Conservation (phyloP, 2,797 vertebrate genomes). For the Danio kyathit region DNA sequence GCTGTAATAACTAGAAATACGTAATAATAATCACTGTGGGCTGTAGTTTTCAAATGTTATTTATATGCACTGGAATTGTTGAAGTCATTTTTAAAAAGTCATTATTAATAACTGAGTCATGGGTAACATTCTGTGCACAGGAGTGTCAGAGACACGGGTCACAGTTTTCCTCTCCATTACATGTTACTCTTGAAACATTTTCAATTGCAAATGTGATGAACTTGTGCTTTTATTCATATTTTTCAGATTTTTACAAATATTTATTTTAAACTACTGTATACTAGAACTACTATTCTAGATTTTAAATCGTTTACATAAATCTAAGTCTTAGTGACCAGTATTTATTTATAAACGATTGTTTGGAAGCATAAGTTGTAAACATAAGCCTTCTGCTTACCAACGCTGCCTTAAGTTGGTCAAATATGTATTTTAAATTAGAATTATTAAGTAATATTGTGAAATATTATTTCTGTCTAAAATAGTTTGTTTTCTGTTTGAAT, state of each 20-base stretch:
- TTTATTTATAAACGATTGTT: neutral
- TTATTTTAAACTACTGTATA: neutral
- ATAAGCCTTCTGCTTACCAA: too few relatives aligned
- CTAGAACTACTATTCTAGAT: too few relatives aligned
- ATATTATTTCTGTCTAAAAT: too few relatives aligned
- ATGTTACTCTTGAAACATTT: conserved; percentile 1
- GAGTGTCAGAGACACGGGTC: neutral
- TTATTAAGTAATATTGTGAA: too few relatives aligned
- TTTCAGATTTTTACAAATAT: neutral
- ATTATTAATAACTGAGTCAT: conserved; percentile 38
- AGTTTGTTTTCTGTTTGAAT: too few relatives aligned
- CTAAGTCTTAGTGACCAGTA: neutral
- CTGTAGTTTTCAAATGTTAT: conserved; percentile 7
- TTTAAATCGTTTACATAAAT: too few relatives aligned
- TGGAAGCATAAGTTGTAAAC: too few relatives aligned
- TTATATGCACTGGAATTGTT: conserved; percentile 15
- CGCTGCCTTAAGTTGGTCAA: too few relatives aligned
- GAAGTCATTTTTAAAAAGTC: conserved; percentile 17
- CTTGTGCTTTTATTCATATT: neutral
- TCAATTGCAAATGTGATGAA: conserved; percentile 5
- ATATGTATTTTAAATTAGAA: too few relatives aligned
- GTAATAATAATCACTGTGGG: conserved; percentile 27
- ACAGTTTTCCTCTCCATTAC: neutral
- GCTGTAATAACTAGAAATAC: conserved; percentile 37
- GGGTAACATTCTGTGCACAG: conserved; percentile 24